Base-by-base conservation (phyloP, 2,888 invertebrate species). In the Diaphora mendica region DNA sequence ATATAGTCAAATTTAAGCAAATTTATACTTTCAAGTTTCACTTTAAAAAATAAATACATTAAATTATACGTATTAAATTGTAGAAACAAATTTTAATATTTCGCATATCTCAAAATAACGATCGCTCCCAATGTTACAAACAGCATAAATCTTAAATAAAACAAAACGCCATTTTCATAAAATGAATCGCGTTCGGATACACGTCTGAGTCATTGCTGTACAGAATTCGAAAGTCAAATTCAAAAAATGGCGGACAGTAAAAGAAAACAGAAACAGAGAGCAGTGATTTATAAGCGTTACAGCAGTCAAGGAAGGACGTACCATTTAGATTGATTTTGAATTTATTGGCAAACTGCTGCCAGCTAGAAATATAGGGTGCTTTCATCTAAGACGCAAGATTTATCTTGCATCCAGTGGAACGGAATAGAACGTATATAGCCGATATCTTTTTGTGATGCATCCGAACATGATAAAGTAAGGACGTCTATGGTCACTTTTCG, bases 311-410 rank as follows among this genome's bases (percentile, higher is more conserved):
- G 76, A 82, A 81, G 82, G 80, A 81, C 81, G 77, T 79, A 79
- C 82, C 76, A 82, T 88, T 89, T 89, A 89, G 91, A 94, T 93
- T 93, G 93, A 93, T 93, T 92, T 90, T 89, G 88, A 91, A 93
- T 93, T 92, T 93, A 93, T 93, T 92, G 92, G 90, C 88, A 87
- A 90, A 91, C 90, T 89, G 89, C 88, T 90, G 89, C 89, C 90
- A 88, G 85, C 73, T 66, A 33, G 75, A 82, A 81, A 84, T 82
- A 82, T 80, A 80, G 83, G 77, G 78, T 86, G 88, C 89, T 91
- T 88, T 90, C 90, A 86, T 90, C 90, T 91, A 88, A 92, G 93
- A 91, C 88, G 84, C 86, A 84, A 92, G 87, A 93, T 93, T 92
- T 92, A 92, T 93, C 91, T 92, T 88, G 82, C 83, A 86, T 73